Conservation (phyloP, 2,113 vertebrate species). For the Campylorhamphus procurvoides region DNA sequence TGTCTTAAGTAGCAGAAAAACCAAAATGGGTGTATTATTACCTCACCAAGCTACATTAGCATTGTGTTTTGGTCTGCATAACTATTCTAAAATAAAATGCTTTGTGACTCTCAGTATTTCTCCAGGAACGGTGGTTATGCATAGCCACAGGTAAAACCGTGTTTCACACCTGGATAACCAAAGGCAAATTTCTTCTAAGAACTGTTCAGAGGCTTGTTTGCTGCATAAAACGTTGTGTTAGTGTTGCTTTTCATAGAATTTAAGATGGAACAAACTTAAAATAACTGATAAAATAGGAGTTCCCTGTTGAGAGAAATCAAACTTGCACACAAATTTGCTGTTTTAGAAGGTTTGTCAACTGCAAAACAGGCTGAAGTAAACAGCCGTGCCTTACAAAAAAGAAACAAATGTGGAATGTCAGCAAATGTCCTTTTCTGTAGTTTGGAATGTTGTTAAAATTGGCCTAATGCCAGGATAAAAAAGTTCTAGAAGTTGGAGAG, state of each 20-base stretch:
- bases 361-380: background rate
- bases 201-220: rapidly evolving
- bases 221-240: background rate
- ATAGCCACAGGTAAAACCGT: background rate
- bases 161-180: background rate
- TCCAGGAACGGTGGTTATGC: background rate
- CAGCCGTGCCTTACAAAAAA: background rate
- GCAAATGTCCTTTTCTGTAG: background rate
- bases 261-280: background rate
- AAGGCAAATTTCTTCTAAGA: background rate
- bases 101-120: rapidly evolving
- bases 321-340: background rate
- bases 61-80: background rate
- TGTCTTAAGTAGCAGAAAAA: background rate
- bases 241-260: background rate
- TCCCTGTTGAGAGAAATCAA: background rate
- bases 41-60: background rate
- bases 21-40: background rate
- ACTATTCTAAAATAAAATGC: background rate
- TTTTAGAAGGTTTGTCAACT: background rate
- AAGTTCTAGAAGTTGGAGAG: background rate
- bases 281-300: background rate
- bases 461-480: background rate
- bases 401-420: background rate
- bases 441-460: background rate